phyloP scores from a whole-genome alignment of 35 echinoderm and acorn worm genomes.

The Stichopus chloronotus region DNA sequence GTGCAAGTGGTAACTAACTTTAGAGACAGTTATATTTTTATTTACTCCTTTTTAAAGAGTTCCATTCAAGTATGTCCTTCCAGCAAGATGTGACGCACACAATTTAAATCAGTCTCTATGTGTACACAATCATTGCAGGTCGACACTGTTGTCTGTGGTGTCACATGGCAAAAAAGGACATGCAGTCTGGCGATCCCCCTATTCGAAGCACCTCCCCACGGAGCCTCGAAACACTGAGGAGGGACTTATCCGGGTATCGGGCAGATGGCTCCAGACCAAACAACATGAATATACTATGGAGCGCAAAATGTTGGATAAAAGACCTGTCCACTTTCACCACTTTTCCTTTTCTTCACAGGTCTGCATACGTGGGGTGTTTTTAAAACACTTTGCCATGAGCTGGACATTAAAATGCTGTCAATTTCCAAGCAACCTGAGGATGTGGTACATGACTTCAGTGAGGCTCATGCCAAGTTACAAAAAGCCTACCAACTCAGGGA shows the following conservation, averaged over 20 bases:
- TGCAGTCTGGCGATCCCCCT: not conserved
- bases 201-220: not conserved
- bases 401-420: not conserved
- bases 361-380: constrained; percentile 32
- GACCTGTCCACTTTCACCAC: not conserved
- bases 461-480: not conserved
- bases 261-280: constrained; percentile 17
- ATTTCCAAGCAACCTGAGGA: not conserved
- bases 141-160: constrained; percentile 18
- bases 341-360: not conserved
- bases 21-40: not conserved
- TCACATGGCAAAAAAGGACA: not conserved
- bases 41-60: not conserved
- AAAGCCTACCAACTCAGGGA: not conserved
- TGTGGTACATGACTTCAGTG: not conserved
- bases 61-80: not conserved
- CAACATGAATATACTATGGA: not conserved
- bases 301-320: not conserved
- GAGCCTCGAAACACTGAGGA: not conserved
- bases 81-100: not conserved
- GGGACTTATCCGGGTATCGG: not conserved
- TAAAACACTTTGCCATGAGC: constrained; percentile 48
- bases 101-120: not conserved
- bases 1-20: constrained; percentile 47
- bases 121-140: not conserved